Base-by-base conservation (phyloP, 2,888 invertebrate genomes). In the Portevinia maculata region DNA sequence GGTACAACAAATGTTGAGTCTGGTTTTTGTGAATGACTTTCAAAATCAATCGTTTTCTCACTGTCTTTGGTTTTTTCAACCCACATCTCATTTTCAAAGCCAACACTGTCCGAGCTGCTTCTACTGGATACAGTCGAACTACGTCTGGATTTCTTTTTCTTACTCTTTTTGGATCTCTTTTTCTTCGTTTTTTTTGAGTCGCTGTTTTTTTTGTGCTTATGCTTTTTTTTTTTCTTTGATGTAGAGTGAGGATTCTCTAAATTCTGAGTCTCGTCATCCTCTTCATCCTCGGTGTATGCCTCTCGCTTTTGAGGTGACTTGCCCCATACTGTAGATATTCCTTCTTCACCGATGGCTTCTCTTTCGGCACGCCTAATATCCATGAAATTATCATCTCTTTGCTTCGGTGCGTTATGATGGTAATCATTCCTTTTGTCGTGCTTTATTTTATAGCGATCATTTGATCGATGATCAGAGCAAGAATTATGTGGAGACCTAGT, bases 341-440 rank as follows among this genome's bases (percentile, higher is more conserved):
- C 95, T 78, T 93, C 91, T 85, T 93, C 92, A 1, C 96, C 96
- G 48, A 96, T 94, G 81, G 93, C 91, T 87, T 96, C 96, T 52
- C 96, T 91, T 86, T 96, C 94, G 85, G 93, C 93, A 69, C 96
- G 91, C 69, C 96, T 90, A 0, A 93, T 93, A 86, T 95, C 95
- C 90, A 95, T 92, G 84, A 94, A 94, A 85, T 94, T 94, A 78
- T 94, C 94, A 85, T 93, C 74, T 8, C 79, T 57, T 19, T 73
- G 53, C 24, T 78, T 70, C 1, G 67, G 70, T 17, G 83, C 69
- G 3, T 81, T 71, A 60, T 81, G 79, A 24, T 57, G 62, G 7
- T 73, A 48, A 44, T 84, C 81, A 13, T 76, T 69, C 39, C 75
- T 69, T 28, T 71, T 70, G 28, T 84, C 81, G 60, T 85, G 84